phyloP scores from a whole-genome alignment of 2,888 invertebrate genomes.

The Thymelicus sylvestris region DNA sequence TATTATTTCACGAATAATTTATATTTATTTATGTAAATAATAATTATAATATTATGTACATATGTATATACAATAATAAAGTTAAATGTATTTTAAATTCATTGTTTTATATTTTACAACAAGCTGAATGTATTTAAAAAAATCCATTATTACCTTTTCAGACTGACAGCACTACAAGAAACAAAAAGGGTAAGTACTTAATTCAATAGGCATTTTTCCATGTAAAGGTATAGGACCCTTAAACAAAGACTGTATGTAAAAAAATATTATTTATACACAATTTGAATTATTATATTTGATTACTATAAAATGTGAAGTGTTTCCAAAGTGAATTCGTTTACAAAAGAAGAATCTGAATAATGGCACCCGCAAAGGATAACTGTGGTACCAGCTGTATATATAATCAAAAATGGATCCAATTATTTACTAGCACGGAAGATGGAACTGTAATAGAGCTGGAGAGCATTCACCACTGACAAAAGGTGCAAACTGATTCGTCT shows the following conservation, averaged over 20 bases:
- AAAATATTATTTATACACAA: not conserved
- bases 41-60: conserved; percentile 47
- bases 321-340: conserved; percentile 30
- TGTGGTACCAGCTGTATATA: conserved; percentile 32
- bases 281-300: conserved; percentile 12
- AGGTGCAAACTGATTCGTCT: conserved; percentile 43
- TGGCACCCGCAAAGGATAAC: conserved; percentile 32
- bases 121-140: conserved; percentile 8
- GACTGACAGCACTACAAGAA: conserved; percentile 85
- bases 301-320: conserved; percentile 32
- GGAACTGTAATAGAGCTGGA: conserved; percentile 39
- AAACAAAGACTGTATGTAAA: conserved; percentile 10
- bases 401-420: conserved; percentile 28
- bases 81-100: not conserved
- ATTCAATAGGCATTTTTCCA: not conserved
- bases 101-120: conserved; percentile 27
- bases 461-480: conserved; percentile 44
- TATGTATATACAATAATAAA: not conserved
- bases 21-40: conserved; percentile 43
- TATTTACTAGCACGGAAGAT: conserved; percentile 36
- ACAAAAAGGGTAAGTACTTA: conserved; percentile 81
- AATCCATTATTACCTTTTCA: conserved; percentile 58
- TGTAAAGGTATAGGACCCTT: not conserved
- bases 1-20: conserved; percentile 33
- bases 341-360: conserved; percentile 27